Base-by-base conservation (phyloP, 2,888 invertebrate species). In the Sarcophaga carnaria region DNA sequence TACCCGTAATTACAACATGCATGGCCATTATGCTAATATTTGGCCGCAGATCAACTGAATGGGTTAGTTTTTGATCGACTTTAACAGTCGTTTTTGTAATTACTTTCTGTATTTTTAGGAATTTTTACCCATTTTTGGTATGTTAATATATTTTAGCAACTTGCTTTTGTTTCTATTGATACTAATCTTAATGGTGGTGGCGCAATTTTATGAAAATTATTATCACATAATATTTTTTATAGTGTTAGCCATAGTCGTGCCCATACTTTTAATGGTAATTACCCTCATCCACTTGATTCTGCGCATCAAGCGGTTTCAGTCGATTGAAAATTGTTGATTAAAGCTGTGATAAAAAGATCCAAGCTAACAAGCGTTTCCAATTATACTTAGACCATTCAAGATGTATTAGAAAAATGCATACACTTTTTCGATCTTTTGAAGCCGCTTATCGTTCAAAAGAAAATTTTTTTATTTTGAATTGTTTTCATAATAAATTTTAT, bases 211-310 rank as follows among this genome's bases (percentile, higher is more conserved):
- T 2, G n/a, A 3, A n/a, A 11, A 72, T 14, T 4, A 59, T 3
- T 75, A 64, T 66, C 10, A 25, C 3, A 47, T 17, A 12, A 4
- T 64, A 66, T 64, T 76, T 72, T 60, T 76, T 1, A 20, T 17
- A n/a, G 49, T 64, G 3, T 11, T 64, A n/a, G 4, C 64, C 45
- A 11, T 60, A 20, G 45, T 17, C 17, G 45, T 59, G 45, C 45
- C 67, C 3, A 67, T 67, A 45, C 20, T 77, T 59, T 45, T 77
- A 22, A 14, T 67, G 27, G 77, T 77, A 69, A 17, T 59, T 20
- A 22, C 2, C 22, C 4, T 4, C 8, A 37, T 2, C 8, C 37
- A 37, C 37, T 37, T 37, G 2, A 37, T 37, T 10, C 37, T 8
- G 37, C 37, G 1, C 2, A 37, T 2, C 37, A 37, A 37, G 37